Base-by-base conservation (phyloP, 2,888 invertebrate species). In the Polydrusus cervinus region DNA sequence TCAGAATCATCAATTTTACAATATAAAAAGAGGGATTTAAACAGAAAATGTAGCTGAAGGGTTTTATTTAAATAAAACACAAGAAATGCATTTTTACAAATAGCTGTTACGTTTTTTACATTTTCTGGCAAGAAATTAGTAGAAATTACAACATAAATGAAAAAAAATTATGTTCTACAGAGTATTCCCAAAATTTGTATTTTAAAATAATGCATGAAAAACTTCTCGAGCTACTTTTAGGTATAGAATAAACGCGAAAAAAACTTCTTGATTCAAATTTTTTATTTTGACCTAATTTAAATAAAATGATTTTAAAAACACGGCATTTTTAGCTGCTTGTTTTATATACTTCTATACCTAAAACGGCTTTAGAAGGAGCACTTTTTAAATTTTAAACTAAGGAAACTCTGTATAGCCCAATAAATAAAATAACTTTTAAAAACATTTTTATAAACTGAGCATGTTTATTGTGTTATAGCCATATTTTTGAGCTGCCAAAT, bases 61-160 rank as follows among this genome's bases (percentile, higher is more conserved):
- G 10, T n/a, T 43, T 51, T 71, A 64, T 64, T 55, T 53, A 80
- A 77, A 80, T 78, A 78, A 77, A 69, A 49, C 45, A 45, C 20
- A 14, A 25, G 16, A 55, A 14, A 43, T 69, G 30, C 51, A 70
- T 57, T 45, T 71, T 55, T 76, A 74, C 57, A 73, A 47, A 75
- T 67, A 78, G 40, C 77, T 76, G 62, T 73, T 47, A 74, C 73
- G 80, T 73, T 75, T 74, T 75, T 73, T 73, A 64, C 65, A 79
- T 79, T 77, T 76, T 80, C 79, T 80, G 78, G 77, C 80, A 80
- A 76, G 80, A 82, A 79, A 80, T 71, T 71, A 71, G 80, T 82
- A 80, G n/a, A n/a, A n/a, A 78, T 79, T 82, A 80, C 79, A 80
- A 78, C 71, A 78, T 78, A 78, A 38, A 77, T 68, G 76, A 79